These are phyloP conservation scores for Ligdia adustata DNA, from an alignment of 2,888 invertebrate species.

Conservation along the genomic window DNA sequence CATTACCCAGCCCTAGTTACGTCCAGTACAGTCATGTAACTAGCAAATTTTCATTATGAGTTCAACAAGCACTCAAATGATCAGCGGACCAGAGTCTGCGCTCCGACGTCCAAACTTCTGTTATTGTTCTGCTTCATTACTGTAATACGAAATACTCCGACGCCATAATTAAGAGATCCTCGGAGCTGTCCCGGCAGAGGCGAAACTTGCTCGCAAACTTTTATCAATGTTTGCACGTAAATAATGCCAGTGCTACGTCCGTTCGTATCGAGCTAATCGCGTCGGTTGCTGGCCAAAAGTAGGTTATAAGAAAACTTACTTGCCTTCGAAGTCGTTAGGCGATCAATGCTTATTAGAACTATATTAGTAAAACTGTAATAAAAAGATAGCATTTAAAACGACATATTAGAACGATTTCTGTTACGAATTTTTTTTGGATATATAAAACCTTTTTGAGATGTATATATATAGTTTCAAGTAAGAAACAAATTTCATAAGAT, in stretches of 20 bases:
- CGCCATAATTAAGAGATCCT: slow-evolving; percentile 80
- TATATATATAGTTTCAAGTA: too few species aligned
- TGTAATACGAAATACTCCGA: slow-evolving; percentile 81
- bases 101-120: slow-evolving; percentile 77
- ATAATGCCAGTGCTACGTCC: slow-evolving; percentile 64
- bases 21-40: slow-evolving; percentile 63
- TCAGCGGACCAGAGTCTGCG: slow-evolving; percentile 64
- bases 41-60: slow-evolving; percentile 79
- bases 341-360: slow-evolving; percentile 61
- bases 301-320: slow-evolving; percentile 48
- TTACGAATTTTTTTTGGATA: too few species aligned
- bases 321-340: slow-evolving; percentile 36
- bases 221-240: slow-evolving; percentile 72
- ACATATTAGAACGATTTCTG: too few species aligned
- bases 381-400: too few species aligned
- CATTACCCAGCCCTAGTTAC: slow-evolving; percentile 48
- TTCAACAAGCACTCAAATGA: slow-evolving; percentile 79
- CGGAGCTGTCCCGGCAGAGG: slow-evolving; percentile 71
- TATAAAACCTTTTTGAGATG: too few species aligned
- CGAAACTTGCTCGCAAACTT: slow-evolving; percentile 71
- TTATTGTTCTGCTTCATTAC: slow-evolving; percentile 83
- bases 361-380: slow-evolving; percentile 47
- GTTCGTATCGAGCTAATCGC: slow-evolving; percentile 67
- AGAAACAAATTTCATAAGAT: too few species aligned
- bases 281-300: slow-evolving; percentile 55